Base-by-base conservation (phyloP, 1,140 invertebrate genomes). In the Aplysia californica region DNA sequence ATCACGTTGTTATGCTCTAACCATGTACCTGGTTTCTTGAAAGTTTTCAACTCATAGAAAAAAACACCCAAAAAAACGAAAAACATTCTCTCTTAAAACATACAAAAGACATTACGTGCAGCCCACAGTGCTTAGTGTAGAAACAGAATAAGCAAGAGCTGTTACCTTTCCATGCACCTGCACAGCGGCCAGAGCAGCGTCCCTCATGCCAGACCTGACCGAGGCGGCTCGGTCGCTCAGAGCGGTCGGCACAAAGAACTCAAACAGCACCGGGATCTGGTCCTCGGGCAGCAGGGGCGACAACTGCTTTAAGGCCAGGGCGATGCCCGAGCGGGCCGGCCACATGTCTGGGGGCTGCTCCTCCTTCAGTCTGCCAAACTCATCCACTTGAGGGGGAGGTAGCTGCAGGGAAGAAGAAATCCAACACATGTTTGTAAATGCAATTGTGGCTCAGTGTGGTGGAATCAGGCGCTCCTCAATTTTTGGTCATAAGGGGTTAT, bases 141-240 rank as follows among this genome's bases (percentile, higher is more conserved):
- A n/a, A n/a, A n/a, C n/a, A n/a, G n/a, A n/a, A n/a, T n/a, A n/a
- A n/a, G n/a, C n/a, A n/a, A n/a, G n/a, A n/a, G 35, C 3, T 29
- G 31, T 68, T 67, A 77, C 78, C 91, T 97, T 97, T 39, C 97
- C 97, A 91, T 99, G 96, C 61, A 94, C 90, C 88, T 98, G 95
- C 1, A 99, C 95, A 68, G 96, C 93, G 68, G 94, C 94, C 76
- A 98, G 92, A n/a, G 97, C 97, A 38, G 97, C 96, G 76, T 94
- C 94, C 61, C 98, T 91, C 97, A 99, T 99, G 87, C 96, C 93
- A 33, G 93, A 93, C 29, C 96, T 92, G 3, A 99, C 98, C 23
- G 92, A 91, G 78, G 93, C 92, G 87, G 94, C 81, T 31, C 96
- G 92, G 91, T 99, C 98, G 3, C 94, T 94, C 3, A 99, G 91